Conservation (phyloP, 2,888 invertebrate genomes). For the Corythucha ciliata region DNA sequence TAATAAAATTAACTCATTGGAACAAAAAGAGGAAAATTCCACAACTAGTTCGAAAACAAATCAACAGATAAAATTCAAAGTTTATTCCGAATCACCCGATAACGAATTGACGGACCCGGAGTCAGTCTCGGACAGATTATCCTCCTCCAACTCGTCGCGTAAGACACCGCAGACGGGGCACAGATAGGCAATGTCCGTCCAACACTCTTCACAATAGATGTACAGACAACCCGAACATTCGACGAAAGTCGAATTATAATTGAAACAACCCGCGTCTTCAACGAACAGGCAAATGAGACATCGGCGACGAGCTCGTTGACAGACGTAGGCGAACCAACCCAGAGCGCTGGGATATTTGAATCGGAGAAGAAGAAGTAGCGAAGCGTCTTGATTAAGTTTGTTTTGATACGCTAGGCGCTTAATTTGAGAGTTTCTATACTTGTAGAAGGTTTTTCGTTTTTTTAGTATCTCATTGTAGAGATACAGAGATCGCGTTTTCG, state of each 20-base stretch:
- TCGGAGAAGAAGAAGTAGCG: conserved; percentile 46
- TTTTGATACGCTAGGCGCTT: conserved; percentile 43
- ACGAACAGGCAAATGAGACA: conserved; percentile 63
- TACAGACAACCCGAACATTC: conserved; percentile 45
- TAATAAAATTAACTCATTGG: too few relatives aligned
- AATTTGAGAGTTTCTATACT: conserved; percentile 47
- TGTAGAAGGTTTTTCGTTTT: conserved; percentile 53
- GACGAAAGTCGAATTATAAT: conserved; percentile 31
- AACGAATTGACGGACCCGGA: too few relatives aligned
- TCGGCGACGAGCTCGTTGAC: conserved; percentile 52
- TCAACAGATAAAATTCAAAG: too few relatives aligned
- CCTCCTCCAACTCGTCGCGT: too few relatives aligned
- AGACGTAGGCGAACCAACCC: conserved; percentile 50
- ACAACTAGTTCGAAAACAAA: too few relatives aligned
- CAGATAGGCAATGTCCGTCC: conserved; percentile 52
- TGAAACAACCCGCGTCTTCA: background rate
- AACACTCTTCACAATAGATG: conserved; percentile 58
- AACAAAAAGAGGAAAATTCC: too few relatives aligned
- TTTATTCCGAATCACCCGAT: too few relatives aligned
- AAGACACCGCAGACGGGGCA: too few relatives aligned
- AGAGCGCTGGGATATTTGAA: conserved; percentile 51
- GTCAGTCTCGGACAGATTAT: too few relatives aligned
- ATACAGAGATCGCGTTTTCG: conserved; percentile 66
- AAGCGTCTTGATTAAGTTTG: conserved; percentile 44
- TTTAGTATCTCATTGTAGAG: conserved; percentile 73